Conservation (phyloP, 2,113 vertebrate genomes). For the Bujurquina vittata region DNA sequence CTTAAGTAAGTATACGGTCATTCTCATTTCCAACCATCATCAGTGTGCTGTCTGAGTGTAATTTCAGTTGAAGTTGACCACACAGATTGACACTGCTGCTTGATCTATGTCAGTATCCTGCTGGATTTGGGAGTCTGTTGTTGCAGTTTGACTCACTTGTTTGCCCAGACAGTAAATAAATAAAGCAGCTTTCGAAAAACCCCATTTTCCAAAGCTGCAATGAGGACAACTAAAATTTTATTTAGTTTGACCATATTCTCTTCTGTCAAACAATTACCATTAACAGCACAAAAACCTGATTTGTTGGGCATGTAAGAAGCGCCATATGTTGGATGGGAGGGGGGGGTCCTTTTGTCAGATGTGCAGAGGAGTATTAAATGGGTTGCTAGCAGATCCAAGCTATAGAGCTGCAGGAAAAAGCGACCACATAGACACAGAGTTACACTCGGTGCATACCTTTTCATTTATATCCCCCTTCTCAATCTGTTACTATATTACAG, state of each 20-base stretch:
- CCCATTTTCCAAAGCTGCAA: background rate
- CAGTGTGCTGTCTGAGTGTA: slow-evolving; percentile 28
- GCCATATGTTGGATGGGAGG: slow-evolving; percentile 46
- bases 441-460: background rate
- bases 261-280: slow-evolving; percentile 50
- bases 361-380: slow-evolving; percentile 43
- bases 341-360: slow-evolving; percentile 33
- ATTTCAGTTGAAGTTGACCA: slow-evolving; percentile 32
- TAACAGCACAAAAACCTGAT: slow-evolving; percentile 40
- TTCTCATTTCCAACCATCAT: slow-evolving; percentile 63
- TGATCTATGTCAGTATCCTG: slow-evolving; percentile 34
- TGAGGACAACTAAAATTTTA: slow-evolving; percentile 2
- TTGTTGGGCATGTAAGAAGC: slow-evolving; percentile 30
- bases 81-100: slow-evolving; percentile 43
- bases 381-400: slow-evolving; percentile 32
- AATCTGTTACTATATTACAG: background rate
- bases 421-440: background rate
- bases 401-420: slow-evolving; percentile 12
- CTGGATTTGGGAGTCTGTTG: slow-evolving; percentile 23
- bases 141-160: background rate
- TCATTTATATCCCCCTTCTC: background rate
- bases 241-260: slow-evolving; percentile 40
- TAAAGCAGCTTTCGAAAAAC: slow-evolving; percentile 1
- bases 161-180: background rate
- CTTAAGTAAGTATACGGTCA: slow-evolving; percentile 59